Evolutionary conservation across 2,797 vertebrate species (phyloP), one percentile per base, ranked within the genome.

Genomic region (Aplochiton taeniatus): DNA sequence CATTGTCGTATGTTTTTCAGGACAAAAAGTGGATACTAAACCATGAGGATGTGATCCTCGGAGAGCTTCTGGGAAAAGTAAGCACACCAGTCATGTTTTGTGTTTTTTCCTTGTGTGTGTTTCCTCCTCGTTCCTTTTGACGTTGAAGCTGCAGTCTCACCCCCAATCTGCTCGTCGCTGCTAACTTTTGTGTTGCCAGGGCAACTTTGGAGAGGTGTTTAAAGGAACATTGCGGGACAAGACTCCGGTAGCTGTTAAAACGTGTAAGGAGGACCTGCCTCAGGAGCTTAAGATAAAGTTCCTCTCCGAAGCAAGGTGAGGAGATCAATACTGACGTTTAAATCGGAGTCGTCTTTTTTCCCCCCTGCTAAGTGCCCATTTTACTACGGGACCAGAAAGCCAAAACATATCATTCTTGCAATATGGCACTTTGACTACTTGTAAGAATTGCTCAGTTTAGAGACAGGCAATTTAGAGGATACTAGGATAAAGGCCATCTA

Each of bases 11-110:
- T 56, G 13, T 68, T 58, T 44, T 68, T 0, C 75, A 98, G 96
- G 97, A 98, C 88, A 98, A 98, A 81, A 98, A 97, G 66, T 99
- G 97, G 97, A 92, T 98, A 86, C 93, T 99, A 72, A 98, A 94
- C 91, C 97, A 99, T 18, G 97, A 98, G 89, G 96, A 99, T 63
- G 95, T 99, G 53, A 89, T 84, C n/a, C 88, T 98, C 61, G 97
- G 94, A 70, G 97, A 98, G 80, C 89, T 98, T 70, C 85, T 99
- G 51, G 96, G 97, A 70, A 99, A 99, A 93, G 97, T 98, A 91
- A 87, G 87, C 90, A 70, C 66, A 57, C 5, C 50, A 10, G 31
- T 31, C 2, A 51, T 62, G 41, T 43, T 9, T 31, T 13, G 4
- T 41, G 20, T 48, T 20, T 53, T 46, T 19, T 46, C n/a, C n/a